Evolutionary conservation across 2,888 invertebrate species (phyloP).

Genomic region (Mactromeris polynyma): DNA sequence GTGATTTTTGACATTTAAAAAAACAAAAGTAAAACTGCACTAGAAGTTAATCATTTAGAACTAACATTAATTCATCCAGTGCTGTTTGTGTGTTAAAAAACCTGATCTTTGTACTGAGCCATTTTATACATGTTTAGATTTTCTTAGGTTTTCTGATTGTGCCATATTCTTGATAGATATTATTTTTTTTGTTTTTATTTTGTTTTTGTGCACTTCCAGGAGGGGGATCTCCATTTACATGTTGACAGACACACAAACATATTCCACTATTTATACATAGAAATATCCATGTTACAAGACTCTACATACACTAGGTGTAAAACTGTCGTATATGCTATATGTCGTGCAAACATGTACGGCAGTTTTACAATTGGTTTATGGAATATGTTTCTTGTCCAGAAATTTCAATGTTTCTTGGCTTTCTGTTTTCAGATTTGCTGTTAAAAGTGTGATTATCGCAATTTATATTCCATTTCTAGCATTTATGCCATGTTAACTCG

Average conservation of each 20-base stretch:
- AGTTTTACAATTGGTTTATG: background rate
- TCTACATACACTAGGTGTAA: background rate
- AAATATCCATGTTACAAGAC: slow-evolving; percentile 10
- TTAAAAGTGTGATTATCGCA: slow-evolving; percentile 6
- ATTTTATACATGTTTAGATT: slow-evolving; percentile 5
- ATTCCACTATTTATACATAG: slow-evolving; percentile 2
- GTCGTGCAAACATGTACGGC: background rate
- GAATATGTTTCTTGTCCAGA: background rate
- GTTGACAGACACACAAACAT: background rate
- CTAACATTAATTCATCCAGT: background rate
- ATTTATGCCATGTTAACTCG: slow-evolving; percentile 19
- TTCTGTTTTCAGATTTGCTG: background rate
- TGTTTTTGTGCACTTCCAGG: slow-evolving; percentile 36
- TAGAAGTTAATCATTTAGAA: too few relatives aligned
- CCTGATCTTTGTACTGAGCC: slow-evolving; percentile 8
- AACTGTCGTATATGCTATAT: background rate
- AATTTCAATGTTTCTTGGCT: background rate
- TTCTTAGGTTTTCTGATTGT: slow-evolving; percentile 40
- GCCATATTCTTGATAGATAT: slow-evolving; percentile 58
- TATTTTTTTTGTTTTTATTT: slow-evolving; percentile 54
- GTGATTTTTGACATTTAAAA: too few relatives aligned
- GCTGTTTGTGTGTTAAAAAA: background rate
- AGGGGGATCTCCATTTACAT: slow-evolving; percentile 26
- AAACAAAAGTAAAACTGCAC: too few relatives aligned
- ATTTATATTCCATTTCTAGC: slow-evolving; percentile 17